phyloP scores from a whole-genome alignment of 1,140 invertebrate species.

The Copidosoma floridanum region DNA sequence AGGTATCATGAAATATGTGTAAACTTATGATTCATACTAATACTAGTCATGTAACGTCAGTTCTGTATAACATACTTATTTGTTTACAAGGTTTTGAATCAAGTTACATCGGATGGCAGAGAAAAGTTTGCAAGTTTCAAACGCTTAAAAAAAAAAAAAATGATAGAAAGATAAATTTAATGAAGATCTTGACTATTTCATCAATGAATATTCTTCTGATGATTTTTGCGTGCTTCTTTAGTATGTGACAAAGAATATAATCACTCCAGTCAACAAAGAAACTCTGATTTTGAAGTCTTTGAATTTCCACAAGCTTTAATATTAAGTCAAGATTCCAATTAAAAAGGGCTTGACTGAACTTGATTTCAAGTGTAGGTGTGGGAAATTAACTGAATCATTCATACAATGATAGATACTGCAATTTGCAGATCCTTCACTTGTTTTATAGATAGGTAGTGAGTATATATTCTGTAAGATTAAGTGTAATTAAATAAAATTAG shows the following conservation, averaged over 20 bases:
- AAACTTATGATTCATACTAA: slow-evolving; percentile 8
- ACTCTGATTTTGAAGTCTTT: slow-evolving; percentile 51
- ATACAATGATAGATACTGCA: slow-evolving; percentile 37
- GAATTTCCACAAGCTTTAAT: slow-evolving; percentile 47
- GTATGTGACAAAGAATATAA: slow-evolving; percentile 56
- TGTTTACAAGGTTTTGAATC: slow-evolving; percentile 61
- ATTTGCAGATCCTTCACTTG: slow-evolving; percentile 24
- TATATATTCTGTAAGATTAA: slow-evolving; percentile 40
- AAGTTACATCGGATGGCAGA: slow-evolving; percentile 60
- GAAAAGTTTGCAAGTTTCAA: slow-evolving; percentile 57
- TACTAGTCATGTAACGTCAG: slow-evolving; percentile 42
- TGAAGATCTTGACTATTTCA: slow-evolving; percentile 51
- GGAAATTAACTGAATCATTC: slow-evolving; percentile 30
- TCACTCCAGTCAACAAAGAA: slow-evolving; percentile 47
- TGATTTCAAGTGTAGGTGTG: slow-evolving; percentile 43
- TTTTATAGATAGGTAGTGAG: slow-evolving; percentile 41
- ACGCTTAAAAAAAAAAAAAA: slow-evolving; percentile 35
- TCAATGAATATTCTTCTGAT: slow-evolving; percentile 46
- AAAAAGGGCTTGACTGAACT: slow-evolving; percentile 38
- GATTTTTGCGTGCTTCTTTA: slow-evolving; percentile 51
- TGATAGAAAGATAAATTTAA: slow-evolving; percentile 55
- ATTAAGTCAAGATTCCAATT: slow-evolving; percentile 29
- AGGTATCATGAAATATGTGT: slow-evolving; percentile 63
- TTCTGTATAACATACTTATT: slow-evolving; percentile 58
- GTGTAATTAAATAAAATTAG: slow-evolving; percentile 21